A percentile compares a stretch with the other conserved stretches of the same genome.
Conservation (phyloP, 2,797 vertebrate genomes). For the Manis crassicaudata region DNA sequence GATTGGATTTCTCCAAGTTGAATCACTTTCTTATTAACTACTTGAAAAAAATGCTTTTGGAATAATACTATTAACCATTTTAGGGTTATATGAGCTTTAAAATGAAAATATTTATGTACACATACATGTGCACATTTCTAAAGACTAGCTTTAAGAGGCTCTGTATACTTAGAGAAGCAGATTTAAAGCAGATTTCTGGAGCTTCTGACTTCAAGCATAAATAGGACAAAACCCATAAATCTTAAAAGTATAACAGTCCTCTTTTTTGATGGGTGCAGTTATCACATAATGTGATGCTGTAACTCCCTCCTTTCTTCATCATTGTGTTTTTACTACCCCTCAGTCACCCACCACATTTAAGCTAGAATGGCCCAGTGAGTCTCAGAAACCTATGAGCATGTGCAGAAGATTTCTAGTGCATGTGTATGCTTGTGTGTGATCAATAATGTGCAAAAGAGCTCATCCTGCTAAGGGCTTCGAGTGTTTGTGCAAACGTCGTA, state of each 20-base stretch:
- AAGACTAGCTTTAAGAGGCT: not conserved
- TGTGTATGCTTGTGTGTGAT: not conserved
- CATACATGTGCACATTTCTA: not conserved
- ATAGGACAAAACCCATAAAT: not conserved
- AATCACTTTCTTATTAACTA: not conserved
- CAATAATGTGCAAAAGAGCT: not conserved
- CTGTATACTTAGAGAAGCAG: not conserved
- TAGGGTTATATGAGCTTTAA: not conserved
- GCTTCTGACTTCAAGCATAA: not conserved
- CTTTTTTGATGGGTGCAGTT: not conserved
- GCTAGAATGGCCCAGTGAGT: not conserved
- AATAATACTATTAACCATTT: not conserved
- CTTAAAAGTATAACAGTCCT: constrained; percentile 16
- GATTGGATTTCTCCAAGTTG: not conserved
- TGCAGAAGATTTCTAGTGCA: not conserved
- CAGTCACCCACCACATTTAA: not conserved
- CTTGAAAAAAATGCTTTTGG: not conserved
- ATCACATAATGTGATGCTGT: not conserved
- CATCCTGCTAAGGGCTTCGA: not conserved
- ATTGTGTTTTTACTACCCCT: not conserved
- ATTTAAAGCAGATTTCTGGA: constrained; percentile 36
- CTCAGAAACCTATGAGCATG: not conserved
- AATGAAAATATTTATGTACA: not conserved
- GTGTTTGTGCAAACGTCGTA: not conserved
- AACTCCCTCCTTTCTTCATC: not conserved